These are phyloP conservation scores for Aphidius colemani DNA, from an alignment of 2,888 invertebrate species.

Conservation along the genomic window DNA sequence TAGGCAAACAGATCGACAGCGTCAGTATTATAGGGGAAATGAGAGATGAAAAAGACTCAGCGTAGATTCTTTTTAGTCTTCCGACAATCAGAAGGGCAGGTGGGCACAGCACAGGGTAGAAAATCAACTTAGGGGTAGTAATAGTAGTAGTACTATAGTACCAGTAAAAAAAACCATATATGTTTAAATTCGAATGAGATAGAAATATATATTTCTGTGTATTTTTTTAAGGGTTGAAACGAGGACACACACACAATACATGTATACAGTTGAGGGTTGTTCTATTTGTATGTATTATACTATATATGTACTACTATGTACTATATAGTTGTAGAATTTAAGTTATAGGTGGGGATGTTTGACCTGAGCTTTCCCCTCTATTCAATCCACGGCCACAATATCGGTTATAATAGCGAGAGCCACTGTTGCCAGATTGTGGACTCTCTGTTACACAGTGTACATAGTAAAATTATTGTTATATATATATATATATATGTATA, in stretches of 20 bases:
- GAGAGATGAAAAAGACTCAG: constrained; percentile 9
- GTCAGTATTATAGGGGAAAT: constrained; percentile 15
- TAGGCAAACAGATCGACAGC: constrained; percentile 27
- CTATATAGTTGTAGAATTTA: too few relatives aligned
- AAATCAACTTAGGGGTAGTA: constrained; percentile 37
- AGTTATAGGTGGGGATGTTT: constrained; percentile 51
- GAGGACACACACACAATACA: too few relatives aligned
- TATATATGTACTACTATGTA: neutral
- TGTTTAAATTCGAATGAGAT: too few relatives aligned
- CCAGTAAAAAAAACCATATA: too few relatives aligned
- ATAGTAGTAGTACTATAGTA: constrained; percentile 19
- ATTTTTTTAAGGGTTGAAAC: too few relatives aligned
- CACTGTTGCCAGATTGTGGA: constrained; percentile 57
- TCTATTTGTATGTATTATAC: too few relatives aligned
- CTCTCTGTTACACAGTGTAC: constrained; percentile 12
- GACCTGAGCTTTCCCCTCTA: constrained; percentile 60
- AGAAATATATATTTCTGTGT: too few relatives aligned
- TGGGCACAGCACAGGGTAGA: constrained; percentile 35
- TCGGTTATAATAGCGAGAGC: constrained; percentile 55
- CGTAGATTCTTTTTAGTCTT: constrained; percentile 20
- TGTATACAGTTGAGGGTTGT: too few relatives aligned
- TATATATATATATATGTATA: too few relatives aligned
- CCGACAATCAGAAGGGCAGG: constrained; percentile 28
- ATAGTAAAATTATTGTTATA: too few relatives aligned
- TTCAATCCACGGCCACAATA: constrained; percentile 58